Base-by-base conservation (phyloP, 1,140 invertebrate genomes). In the Macrostomum lignano region DNA sequence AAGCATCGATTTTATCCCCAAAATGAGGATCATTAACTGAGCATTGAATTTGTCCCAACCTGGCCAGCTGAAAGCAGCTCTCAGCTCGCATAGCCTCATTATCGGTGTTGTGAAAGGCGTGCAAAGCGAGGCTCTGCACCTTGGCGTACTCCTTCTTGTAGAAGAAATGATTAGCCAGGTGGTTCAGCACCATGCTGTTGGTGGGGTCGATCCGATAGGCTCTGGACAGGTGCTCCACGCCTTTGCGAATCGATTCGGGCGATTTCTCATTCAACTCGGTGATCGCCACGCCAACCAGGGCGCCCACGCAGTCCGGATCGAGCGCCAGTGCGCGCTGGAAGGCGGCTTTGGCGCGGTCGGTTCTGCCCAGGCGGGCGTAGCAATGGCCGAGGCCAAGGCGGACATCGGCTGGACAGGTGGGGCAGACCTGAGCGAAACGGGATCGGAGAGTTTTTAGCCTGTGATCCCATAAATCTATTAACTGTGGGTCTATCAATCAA, bases 121-220 rank as follows among this genome's bases (percentile, higher is more conserved):
- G 82, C 1, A 91, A 56, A 0, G 86, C 84, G 35, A 98, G 61
- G 61, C 88, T 78, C 46, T 88, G 76, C 0, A 93, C 84, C 64
- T 93, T 93, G 33, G 68, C 68, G 45, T 88, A 84, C 54, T 93
- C 82, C 63, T 86, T 88, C 60, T 93, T 94, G 53, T 93, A 96
- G 59, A 98, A 98, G 59, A 98, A 98, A 62, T 98, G 91, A 58
- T 98, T 94, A 1, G 88, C 88, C 43, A 98, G 63, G 59, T 98
- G 88, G 60, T 96, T 96, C 2, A 98, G 62, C 7, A 96, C 84
- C 82, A 98, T 94, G 0, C 88, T 86, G 63, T 96, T 93, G 11
- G 81, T 76, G 0, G 78, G 72, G 60, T 98, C 91, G 44, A 88
- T 82, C 1, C 75, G 78, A 48, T 98, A 98, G 0, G 88, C 86